Base-by-base conservation (phyloP, 2,113 vertebrate species). In the Pachyramphus minor region DNA sequence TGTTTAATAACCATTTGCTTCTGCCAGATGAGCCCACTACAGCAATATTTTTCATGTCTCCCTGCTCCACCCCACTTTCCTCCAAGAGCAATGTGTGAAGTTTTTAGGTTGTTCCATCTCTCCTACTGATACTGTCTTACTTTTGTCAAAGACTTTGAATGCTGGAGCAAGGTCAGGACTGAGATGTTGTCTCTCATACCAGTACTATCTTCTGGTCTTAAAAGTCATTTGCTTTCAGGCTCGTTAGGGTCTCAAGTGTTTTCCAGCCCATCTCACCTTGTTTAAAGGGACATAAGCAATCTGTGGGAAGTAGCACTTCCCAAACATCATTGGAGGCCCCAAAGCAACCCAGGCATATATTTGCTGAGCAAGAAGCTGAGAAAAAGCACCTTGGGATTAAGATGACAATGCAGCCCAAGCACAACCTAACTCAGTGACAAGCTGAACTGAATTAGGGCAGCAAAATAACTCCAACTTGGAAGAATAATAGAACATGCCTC, bases 121-220 rank as follows among this genome's bases (percentile, higher is more conserved):
- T 67, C 31, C 37, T 66, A 16, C 8, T 35, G 20, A 31, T 27
- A 14, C 39, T 41, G 12, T 12, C 39, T 9, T 41, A 41, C 12
- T 41, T 41, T 41, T 41, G 39, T 9, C 39, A n/a, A n/a, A n/a
- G 49, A 31, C 18, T 72, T 45, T 10, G 13, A 69, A 9, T 0
- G 1, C 18, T 27, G 10, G 11, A 81, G 8, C 30, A 69, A 30
- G 28, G 18, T 6, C 41, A 39, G 17, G 42, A 79, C 11, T 5
- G 0, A 0, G 11, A 25, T 50, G 20, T 14, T 37, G 1, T 31
- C 21, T 6, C 20, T 72, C 2, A 8, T 28, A 6, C 20, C 14
- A 8, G 12, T 30, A 33, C 24, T 42, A 44, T 9, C 18, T 24
- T 25, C 13, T 41, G 20, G 5, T 13, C 9, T 39, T n/a, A 4